A percentile compares a stretch with the other conserved stretches of the same genome.
These are phyloP conservation scores for Chaenodraco wilsoni DNA, from an alignment of 2,797 vertebrate genomes.

Conservation along the genomic window DNA sequence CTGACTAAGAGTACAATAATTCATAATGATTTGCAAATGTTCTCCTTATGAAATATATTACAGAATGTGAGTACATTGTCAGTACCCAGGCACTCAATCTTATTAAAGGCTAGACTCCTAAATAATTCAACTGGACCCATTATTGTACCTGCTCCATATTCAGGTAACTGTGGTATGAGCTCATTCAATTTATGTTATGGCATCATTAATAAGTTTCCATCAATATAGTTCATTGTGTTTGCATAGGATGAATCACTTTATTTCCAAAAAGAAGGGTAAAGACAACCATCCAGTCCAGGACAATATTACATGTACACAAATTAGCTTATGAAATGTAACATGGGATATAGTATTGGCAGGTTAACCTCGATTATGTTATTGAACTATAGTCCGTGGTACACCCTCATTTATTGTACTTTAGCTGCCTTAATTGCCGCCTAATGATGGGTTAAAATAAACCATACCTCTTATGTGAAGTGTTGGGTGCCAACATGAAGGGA, in stretches of 20 bases:
- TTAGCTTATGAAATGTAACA: not conserved
- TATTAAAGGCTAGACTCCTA: slow-evolving; percentile 1
- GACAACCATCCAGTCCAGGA: not conserved
- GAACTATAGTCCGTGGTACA: not conserved
- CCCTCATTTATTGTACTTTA: not conserved
- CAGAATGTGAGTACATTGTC: slow-evolving; percentile 2
- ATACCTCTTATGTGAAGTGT: not conserved
- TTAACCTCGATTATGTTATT: not conserved
- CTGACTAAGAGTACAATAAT: slow-evolving; percentile 18
- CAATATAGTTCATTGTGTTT: slow-evolving; percentile 6
- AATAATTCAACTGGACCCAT: slow-evolving; percentile 17
- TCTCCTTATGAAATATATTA: not conserved
- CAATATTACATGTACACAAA: not conserved
- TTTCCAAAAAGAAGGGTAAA: not conserved
- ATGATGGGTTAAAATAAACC: not conserved
- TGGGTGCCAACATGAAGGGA: not conserved
- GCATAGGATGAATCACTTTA: slow-evolving; percentile 6
- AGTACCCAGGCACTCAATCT: not conserved
- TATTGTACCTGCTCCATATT: not conserved
- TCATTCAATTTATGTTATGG: slow-evolving; percentile 13
- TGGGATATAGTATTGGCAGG: no score
- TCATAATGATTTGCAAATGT: slow-evolving; percentile 24
- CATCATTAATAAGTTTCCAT: not conserved
- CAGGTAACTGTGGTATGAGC: slow-evolving; percentile 7
- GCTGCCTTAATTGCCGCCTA: no score